A percentile compares a stretch with the other conserved stretches of the same genome.
phyloP scores from a whole-genome alignment of 2,797 vertebrate genomes.

The Craterocephalus amniculus region DNA sequence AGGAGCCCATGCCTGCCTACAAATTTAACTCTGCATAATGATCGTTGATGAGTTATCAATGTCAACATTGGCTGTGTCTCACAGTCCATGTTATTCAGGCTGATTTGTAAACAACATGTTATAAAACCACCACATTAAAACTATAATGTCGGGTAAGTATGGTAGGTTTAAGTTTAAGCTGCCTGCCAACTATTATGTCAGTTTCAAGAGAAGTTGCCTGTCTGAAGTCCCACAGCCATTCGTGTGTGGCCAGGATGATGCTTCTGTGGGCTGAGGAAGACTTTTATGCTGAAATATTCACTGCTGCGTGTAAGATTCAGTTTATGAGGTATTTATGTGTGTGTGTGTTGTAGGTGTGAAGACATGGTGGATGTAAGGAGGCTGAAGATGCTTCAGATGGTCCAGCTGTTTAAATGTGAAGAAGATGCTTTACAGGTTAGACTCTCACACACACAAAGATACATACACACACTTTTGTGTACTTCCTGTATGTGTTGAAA shows the following conservation, averaged over 20 bases:
- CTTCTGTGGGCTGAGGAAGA: neutral
- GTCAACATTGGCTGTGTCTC: too few species aligned
- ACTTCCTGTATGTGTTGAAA: neutral
- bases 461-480: neutral
- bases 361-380: slow-evolving; percentile 98
- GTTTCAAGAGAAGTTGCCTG: too few species aligned
- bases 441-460: neutral
- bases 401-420: slow-evolving; percentile 98
- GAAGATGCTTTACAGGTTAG: slow-evolving; percentile 96
- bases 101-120: too few species aligned
- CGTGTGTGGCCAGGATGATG: neutral
- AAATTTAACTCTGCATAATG: too few species aligned
- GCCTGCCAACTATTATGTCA: too few species aligned
- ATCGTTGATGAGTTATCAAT: too few species aligned
- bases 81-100: too few species aligned
- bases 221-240: too few species aligned
- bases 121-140: too few species aligned
- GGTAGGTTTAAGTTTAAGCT: too few species aligned
- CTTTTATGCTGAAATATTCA: neutral
- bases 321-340: slow-evolving; percentile 1
- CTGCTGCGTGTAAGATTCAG: neutral
- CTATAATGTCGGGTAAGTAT: too few species aligned
- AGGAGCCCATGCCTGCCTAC: too few species aligned
- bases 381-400: slow-evolving; percentile 99
- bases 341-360: slow-evolving; percentile 88